Evolutionary conservation across 2,888 invertebrate genomes (phyloP), one percentile per base, ranked within the genome.

Genomic region (Brachyptera putata): DNA sequence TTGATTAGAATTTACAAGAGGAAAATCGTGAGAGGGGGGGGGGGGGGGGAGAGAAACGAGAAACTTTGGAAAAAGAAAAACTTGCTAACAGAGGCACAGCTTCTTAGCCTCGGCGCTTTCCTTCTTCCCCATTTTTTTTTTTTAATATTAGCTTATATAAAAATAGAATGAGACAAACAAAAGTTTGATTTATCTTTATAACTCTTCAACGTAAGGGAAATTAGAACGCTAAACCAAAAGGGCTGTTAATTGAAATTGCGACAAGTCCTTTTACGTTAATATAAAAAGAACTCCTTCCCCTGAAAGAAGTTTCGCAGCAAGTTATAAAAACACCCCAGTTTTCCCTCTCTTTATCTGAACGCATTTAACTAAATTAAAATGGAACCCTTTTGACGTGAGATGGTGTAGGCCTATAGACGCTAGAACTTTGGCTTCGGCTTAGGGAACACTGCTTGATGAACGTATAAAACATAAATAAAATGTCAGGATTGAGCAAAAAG

Each of bases 11-110:
- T 46, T 36, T 43, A 34, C 41, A 53, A 48, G 58, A 11, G 56
- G 57, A 58, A 57, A 53, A 36, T 11, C 16, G 37, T n/a, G 49
- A 30, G 56, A 25, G 53, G 46, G 21, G 50, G 16, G 62, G 18
- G 63, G 65, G 66, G 57, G 56, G 53, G 43, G 55, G 56, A 63
- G 67, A 65, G 65, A 68, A 70, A 68, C 66, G 69, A 70, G 72
- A 72, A 72, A 75, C 70, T 69, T 69, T 65, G 69, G 72, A 21
- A 53, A 53, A 30, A 16, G 18, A 36, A 53, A 53, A 53, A 46
- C n/a, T 46, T 21, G 21, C 21, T 11, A 53, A 36, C 53, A 53
- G 53, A 34, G 25, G 25, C 49, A 30, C 30, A 30, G 49, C 49
- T 26, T 16, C n/a, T 5, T 24, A 25, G 16, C 11, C 18, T 14